Evolutionary conservation across 1,140 invertebrate species (phyloP), one percentile per base, ranked within the genome.

Genomic region (Drosophila ironensis): DNA sequence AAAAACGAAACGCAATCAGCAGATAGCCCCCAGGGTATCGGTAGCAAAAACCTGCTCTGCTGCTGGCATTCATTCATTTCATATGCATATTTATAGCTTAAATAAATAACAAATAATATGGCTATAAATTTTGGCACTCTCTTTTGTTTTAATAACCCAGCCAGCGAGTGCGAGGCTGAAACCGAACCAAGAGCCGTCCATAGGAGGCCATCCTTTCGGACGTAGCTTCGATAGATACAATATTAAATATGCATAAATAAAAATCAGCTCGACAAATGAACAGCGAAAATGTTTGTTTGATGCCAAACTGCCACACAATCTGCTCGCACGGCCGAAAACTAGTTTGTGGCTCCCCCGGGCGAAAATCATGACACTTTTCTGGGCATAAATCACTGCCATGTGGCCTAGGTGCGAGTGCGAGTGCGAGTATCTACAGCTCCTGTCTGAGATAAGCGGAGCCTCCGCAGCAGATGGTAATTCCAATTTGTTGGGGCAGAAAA

Each of bases 51-150:
- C 68, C 61, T 70, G 72, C n/a, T n/a, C 61, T 70, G 30, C 73
- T 84, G 78, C 57, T 69, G 24, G 54, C 69, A 70, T 71, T 84
- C 72, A 68, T 80, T 72, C 74, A 64, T 80, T 71, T 74, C 60
- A 74, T 74, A 86, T 84, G 78, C 78, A 84, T 84, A 84, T 84
- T 84, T 84, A 84, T 84, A 86, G 78, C 78, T 86, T 86, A 84
- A 86, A 84, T 86, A 84, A 84, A 84, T 84, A 84, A 72, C 80
- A 80, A 86, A 84, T 84, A 82, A 82, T 82, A 84, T 71, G 78
- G 78, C 73, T 61, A 82, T 82, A 82, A 84, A 82, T 82, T 82
- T 78, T 68, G 70, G 46, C 80, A 84, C 80, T 72, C 64, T 82
- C 73, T 84, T 82, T 82, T 76, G 75, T 82, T 82, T 72, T 84